Base-by-base conservation (phyloP, 2,888 invertebrate species). In the Linnaemya vulpina region DNA sequence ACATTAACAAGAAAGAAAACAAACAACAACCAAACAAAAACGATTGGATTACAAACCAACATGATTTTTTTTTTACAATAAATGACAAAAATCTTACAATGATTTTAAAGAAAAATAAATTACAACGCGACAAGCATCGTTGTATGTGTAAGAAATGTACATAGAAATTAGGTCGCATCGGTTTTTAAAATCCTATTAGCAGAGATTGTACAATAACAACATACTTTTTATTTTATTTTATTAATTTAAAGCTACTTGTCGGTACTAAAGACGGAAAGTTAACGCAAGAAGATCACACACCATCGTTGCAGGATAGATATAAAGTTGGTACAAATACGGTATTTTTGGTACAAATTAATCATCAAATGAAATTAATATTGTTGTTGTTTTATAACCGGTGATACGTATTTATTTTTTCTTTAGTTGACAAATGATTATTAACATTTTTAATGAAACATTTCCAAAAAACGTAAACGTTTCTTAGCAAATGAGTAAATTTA, bases 41-140 rank as follows among this genome's bases (percentile, higher is more conserved):
- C 20, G 22, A 62, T 40, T 25, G 51, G 70, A 77, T 68, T 68
- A 77, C 46, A 63, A 51, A 43, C 8, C 17, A 70, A 51, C 51
- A 53, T 25, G 11, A 8, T 10, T 38, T 38, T 40, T 77, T 38
- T 13, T 43, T n/a, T 62, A 70, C 30, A 71, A 53, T 22, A 35
- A 55, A 65, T 49, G 55, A 63, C 43, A 71, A 55, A 17, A n/a
- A 49, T 58, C 40, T 70, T 30, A 68, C 38, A 70, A 63, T 53
- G 43, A 63, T 43, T 71, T 71, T 43, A 10, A 53, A 70, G 51
- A 78, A 70, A 67, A 53, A 15, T 62, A 20, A 62, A 22, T 58
- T 38, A 71, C 43, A 43, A 10, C 9, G 30, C 35, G 2, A 53
- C 51, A 53, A 13, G 53, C 8, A 38, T 13, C 11, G 7, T 20